These are phyloP conservation scores for Pollenia labialis DNA, from an alignment of 2,888 invertebrate genomes.

Conservation along the genomic window DNA sequence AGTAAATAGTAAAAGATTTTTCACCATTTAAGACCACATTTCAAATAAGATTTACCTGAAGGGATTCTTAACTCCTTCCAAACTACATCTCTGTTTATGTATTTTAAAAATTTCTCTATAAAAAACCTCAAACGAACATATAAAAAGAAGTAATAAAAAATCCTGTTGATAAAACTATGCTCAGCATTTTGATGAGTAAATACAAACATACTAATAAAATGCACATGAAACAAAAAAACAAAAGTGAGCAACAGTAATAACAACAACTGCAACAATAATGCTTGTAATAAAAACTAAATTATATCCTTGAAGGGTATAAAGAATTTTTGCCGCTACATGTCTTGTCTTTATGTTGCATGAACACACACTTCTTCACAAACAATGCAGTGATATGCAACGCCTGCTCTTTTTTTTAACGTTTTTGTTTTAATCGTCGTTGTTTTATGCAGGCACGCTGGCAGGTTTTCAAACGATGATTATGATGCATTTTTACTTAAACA, in stretches of 20 bases:
- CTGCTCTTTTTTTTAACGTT: slow-evolving; percentile 36
- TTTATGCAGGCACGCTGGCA: slow-evolving; percentile 41
- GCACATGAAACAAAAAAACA: slow-evolving; percentile 62
- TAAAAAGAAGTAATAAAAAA: slow-evolving; percentile 59
- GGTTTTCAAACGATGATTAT: slow-evolving; percentile 66
- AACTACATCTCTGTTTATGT: slow-evolving; percentile 33
- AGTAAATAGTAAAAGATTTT: no score
- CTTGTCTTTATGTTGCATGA: slow-evolving; percentile 31
- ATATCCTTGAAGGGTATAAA: slow-evolving; percentile 73
- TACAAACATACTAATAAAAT: slow-evolving; percentile 76
- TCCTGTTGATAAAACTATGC: slow-evolving; percentile 69
- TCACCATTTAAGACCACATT: no score
- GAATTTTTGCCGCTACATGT: slow-evolving; percentile 65
- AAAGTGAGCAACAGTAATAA: slow-evolving; percentile 40
- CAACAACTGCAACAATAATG: slow-evolving; percentile 54
- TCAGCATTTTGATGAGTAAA: slow-evolving; percentile 73
- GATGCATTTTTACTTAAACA: slow-evolving; percentile 73
- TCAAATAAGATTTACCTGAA: no score
- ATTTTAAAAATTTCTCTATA: slow-evolving; percentile 15
- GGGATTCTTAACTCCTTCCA: neutral
- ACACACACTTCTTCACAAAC: slow-evolving; percentile 33
- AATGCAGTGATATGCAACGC: slow-evolving; percentile 65
- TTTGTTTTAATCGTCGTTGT: neutral
- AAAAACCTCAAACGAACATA: slow-evolving; percentile 20
- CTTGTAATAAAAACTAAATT: slow-evolving; percentile 72